Evolutionary conservation across 2,797 vertebrate genomes (phyloP), one percentile per base, ranked within the genome.

Genomic region (Cirrhinus mrigala): DNA sequence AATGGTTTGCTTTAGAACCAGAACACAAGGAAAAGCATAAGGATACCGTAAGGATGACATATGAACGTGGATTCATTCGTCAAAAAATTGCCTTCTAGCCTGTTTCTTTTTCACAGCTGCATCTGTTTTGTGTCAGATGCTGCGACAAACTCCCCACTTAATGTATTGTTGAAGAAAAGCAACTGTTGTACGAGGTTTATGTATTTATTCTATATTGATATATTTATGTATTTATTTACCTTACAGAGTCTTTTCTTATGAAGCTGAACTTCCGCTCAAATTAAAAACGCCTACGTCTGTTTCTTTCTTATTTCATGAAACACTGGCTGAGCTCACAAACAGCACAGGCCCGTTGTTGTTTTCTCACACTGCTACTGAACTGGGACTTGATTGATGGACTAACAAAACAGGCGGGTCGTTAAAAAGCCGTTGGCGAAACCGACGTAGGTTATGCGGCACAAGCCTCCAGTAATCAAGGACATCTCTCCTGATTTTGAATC

Each of bases 171-270:
- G 44, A 82, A 79, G 40, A 62, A 74, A 84, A 85, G 29, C 69
- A 69, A 66, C 60, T 80, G 62, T 75, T 80, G 58, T 82, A 66
- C 58, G 46, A 68, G 85, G 50, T 64, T 83, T 87, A 80, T 90
- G 46, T 27, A 94, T 95, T 94, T 95, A 94, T 94, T 90, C 85
- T 82, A 89, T 89, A 89, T 83, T 91, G 89, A 92, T 92, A 89
- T 94, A 94, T 95, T 94, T 94, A 94, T 82, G 85, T 95, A 95
- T 96, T 95, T 95, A 95, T 94, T 94, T 68, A 85, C 82, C 84
- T 79, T 84, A 87, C 88, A 87, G 89, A 90, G 90, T 93, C 89
- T 71, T 87, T 77, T 84, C 68, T 90, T 54, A 66, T 82, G 46
- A 62, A 90, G 52, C 33, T 50, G 73, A 64, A 75, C 20, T 79